Evolutionary conservation across 2,888 invertebrate species (phyloP).

Genomic region (Nephrocerus scutellatus): DNA sequence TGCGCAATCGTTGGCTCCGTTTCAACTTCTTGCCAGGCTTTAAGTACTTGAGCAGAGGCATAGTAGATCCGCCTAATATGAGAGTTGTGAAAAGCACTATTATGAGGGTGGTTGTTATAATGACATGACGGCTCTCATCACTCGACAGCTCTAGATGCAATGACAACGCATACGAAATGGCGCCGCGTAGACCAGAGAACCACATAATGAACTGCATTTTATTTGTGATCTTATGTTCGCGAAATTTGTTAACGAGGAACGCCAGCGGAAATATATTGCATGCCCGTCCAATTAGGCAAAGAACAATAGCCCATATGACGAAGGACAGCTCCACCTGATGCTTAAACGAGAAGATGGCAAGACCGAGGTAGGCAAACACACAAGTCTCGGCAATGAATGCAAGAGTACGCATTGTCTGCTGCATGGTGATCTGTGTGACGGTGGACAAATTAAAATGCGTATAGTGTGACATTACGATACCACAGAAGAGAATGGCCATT

Average conservation of each 20-base stretch:
- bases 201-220: constrained; percentile 99
- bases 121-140: constrained; percentile 89
- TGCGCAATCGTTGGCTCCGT: constrained; percentile 31
- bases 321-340: constrained; percentile 87
- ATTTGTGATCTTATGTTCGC: constrained; percentile 94
- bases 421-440: constrained; percentile 98
- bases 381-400: constrained; percentile 98
- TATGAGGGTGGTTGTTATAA: constrained; percentile 96
- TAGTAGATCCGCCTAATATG: constrained; percentile 92
- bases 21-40: constrained; percentile 50
- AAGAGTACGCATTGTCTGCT: constrained; percentile 91
- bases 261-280: constrained; percentile 96
- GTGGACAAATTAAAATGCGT: constrained; percentile 98
- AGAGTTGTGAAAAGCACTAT: constrained; percentile 94
- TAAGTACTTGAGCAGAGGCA: constrained; percentile 91
- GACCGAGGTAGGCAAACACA: constrained; percentile 92
- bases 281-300: constrained; percentile 89
- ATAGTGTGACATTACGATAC: constrained; percentile 99
- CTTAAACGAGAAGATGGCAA: constrained; percentile 73
- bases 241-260: constrained; percentile 86
- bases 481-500: constrained; percentile 98
- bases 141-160: constrained; percentile 84
- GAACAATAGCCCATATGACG: constrained; percentile 88
- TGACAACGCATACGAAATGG: constrained; percentile 95
- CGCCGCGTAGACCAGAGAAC: constrained; percentile 94